Evolutionary conservation across 1,140 invertebrate genomes (phyloP), one percentile per base, ranked within the genome.

Genomic region (Heliconius himera): DNA sequence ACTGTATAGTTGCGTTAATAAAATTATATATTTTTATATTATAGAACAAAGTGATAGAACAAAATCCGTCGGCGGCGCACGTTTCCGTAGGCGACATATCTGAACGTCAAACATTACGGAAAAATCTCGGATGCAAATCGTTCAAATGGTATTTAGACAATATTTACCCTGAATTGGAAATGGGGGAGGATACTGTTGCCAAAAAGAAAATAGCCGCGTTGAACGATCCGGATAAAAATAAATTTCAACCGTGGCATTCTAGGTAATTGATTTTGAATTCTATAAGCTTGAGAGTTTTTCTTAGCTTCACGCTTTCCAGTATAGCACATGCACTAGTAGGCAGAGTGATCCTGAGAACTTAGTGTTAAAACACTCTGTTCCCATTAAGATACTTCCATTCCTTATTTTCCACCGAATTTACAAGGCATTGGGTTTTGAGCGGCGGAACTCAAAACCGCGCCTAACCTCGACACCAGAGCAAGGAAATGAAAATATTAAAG

Each of bases 91-190:
- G 98, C 0, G 97, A 99, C 92, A 95, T 99, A 20, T 96, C 96
- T 0, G 96, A 97, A 1, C 95, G 99, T 79, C 77, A 97, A 6
- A 92, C 95, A 71, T 91, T 99, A 13, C 94, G 98, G 4, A 94
- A 97, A 78, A 91, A 94, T 36, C 93, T 99, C 1, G 94, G 97
- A 5, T 99, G 99, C 91, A 97, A 98, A 80, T 96, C 96, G 76
- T 99, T 99, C 90, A 95, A 97, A 51, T 99, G 99, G 99, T 99
- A 99, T 89, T 94, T 99, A 81, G 96, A 99, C 72, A 97, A 97
- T 89, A 96, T 99, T 8, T 99, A 99, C 91, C 98, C 98, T 0
- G 97, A 98, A 91, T 87, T 98, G 73, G 95, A 96, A 56, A 86
- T 96, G 20, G 96, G 97, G 0, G 96, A 96, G 26, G 96, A 97